Evolutionary conservation across 2,797 vertebrate genomes (phyloP).

Genomic region (Lutra lutra): DNA sequence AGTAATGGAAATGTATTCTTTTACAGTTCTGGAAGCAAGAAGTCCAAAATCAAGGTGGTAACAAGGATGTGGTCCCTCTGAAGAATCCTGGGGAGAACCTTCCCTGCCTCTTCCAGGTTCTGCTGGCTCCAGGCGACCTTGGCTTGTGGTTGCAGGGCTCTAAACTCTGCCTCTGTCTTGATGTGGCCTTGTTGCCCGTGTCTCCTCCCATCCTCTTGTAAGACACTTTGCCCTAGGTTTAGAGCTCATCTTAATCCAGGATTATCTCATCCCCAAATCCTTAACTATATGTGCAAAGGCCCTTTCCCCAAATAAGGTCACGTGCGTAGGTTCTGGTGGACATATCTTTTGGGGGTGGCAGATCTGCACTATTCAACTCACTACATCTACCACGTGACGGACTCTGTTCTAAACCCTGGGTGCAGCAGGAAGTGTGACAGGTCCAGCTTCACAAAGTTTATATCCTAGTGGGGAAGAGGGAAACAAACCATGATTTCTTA

Average conservation of each 20-base stretch:
- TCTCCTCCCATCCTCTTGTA: neutral
- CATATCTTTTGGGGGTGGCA: neutral
- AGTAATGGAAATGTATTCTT: neutral
- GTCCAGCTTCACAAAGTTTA: neutral
- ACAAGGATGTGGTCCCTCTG: neutral
- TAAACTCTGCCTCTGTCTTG: neutral
- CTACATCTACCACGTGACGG: rapidly evolving
- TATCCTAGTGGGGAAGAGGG: neutral
- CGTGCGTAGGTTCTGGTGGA: neutral
- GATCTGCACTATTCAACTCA: neutral
- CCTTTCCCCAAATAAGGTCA: neutral
- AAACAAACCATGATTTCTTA: neutral
- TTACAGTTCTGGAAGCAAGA: neutral
- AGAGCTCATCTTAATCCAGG: neutral
- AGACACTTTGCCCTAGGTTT: neutral
- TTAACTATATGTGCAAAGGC: neutral
- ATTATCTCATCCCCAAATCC: neutral
- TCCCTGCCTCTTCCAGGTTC: neutral
- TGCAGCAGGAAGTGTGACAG: neutral
- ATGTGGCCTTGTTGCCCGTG: neutral
- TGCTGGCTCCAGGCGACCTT: no score
- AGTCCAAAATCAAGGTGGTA: neutral
- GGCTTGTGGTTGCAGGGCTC: neutral
- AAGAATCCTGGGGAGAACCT: neutral
- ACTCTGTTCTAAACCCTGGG: neutral